Percentiles rank a stretch among this genome's conserved stretches.
Conservation (phyloP, 1,140 invertebrate species). For the Trinorchestia longiramus region DNA sequence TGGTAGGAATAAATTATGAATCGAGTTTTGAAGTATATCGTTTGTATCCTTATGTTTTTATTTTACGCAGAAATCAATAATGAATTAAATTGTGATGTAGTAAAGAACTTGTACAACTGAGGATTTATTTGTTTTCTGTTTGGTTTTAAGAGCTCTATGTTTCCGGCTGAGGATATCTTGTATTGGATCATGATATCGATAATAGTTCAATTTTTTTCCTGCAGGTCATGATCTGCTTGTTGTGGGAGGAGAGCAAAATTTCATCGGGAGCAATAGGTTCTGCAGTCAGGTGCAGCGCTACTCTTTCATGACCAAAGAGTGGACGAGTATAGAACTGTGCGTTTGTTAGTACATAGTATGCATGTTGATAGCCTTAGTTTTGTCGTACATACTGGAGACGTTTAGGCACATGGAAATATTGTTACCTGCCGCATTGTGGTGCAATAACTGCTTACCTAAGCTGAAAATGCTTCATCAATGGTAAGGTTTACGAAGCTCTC, state of each 20-base stretch:
- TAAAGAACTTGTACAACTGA: background rate
- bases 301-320: background rate
- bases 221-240: background rate
- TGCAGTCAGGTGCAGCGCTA: background rate
- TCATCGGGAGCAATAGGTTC: constrained; percentile 28
- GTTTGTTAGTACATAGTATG: background rate
- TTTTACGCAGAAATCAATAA: background rate
- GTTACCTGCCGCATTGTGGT: too few species aligned
- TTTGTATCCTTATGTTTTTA: background rate
- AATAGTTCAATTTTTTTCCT: background rate
- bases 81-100: background rate
- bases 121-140: background rate
- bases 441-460: too few species aligned
- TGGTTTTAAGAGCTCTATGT: background rate
- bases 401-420: too few species aligned
- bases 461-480: too few species aligned
- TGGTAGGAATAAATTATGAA: background rate
- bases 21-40: background rate
- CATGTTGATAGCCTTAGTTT: too few species aligned
- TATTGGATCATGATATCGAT: background rate
- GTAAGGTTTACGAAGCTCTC: too few species aligned
- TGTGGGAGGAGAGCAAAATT: background rate
- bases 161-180: background rate
- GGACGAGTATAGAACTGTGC: background rate
- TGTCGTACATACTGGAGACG: too few species aligned